These are phyloP conservation scores for human DNA, from an alignment of 2,113 vertebrate species.

Conservation along the genomic window DNA sequence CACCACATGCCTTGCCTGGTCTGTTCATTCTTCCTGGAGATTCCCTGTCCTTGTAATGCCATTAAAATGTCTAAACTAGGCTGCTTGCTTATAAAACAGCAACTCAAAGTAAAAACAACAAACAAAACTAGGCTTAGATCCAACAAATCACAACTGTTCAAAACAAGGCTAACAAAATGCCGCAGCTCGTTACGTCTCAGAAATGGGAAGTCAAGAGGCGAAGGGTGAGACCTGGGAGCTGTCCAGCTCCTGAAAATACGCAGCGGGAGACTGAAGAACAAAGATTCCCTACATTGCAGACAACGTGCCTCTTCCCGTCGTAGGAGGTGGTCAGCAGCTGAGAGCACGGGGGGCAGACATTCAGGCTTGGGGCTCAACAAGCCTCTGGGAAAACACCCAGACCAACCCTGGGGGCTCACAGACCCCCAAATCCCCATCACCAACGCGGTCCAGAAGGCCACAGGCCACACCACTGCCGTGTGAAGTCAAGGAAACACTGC, in stretches of 20 bases:
- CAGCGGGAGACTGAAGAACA: neutral
- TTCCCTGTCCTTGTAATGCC: neutral
- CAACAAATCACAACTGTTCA: neutral
- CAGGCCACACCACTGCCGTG: neutral
- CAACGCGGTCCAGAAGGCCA: neutral
- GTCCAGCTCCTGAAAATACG: neutral
- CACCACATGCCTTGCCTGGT: neutral
- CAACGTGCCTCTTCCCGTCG: accelerated
- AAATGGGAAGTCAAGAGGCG: neutral
- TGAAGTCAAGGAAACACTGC: neutral
- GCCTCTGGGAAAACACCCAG: neutral
- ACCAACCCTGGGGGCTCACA: too few species aligned
- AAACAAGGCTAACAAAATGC: neutral
- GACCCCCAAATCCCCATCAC: neutral
- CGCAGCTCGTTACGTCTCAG: too few species aligned
- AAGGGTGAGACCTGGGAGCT: neutral
- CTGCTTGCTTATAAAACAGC: neutral
- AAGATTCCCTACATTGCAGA: neutral
- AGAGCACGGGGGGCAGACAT: too few species aligned
- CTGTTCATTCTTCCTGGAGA: neutral
- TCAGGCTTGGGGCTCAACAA: neutral
- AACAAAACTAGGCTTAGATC: neutral
- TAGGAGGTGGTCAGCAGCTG: neutral
- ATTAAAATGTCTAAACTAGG: neutral
- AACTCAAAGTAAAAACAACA: neutral